These are phyloP conservation scores for Aquatica leii DNA, from an alignment of 2,888 invertebrate species.

Conservation along the genomic window DNA sequence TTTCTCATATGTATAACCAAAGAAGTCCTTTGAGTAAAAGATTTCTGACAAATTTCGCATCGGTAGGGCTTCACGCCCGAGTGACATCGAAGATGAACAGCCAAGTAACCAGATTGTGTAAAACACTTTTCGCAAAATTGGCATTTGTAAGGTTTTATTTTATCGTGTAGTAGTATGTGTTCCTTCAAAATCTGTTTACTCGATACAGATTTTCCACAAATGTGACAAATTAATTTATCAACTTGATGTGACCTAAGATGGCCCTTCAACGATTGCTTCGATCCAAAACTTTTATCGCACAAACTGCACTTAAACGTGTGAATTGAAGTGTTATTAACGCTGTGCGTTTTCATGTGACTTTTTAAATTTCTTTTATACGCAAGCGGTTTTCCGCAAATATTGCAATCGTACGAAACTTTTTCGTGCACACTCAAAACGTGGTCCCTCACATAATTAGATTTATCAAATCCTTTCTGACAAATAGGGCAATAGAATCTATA, in stretches of 20 bases:
- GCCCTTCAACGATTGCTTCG: slow-evolving; percentile 45
- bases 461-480: slow-evolving; percentile 49
- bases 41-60: slow-evolving; percentile 64
- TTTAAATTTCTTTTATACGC: no score
- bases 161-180: slow-evolving; percentile 53
- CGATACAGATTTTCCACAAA: slow-evolving; percentile 53
- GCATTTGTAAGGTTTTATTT: slow-evolving; percentile 63
- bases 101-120: slow-evolving; percentile 60
- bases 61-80: slow-evolving; percentile 63
- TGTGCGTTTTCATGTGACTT: no score
- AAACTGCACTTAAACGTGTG: slow-evolving; percentile 16
- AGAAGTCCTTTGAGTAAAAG: slow-evolving; percentile 60
- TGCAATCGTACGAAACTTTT: no score
- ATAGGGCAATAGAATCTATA: slow-evolving; percentile 62
- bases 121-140: slow-evolving; percentile 64
- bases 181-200: slow-evolving; percentile 50
- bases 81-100: slow-evolving; percentile 65
- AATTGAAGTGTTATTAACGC: no score
- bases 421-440: no score
- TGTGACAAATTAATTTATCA: slow-evolving; percentile 50
- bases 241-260: slow-evolving; percentile 49
- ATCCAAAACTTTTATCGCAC: slow-evolving; percentile 30
- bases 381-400: no score
- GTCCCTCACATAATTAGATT: no score
- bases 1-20: slow-evolving; percentile 63